These are phyloP conservation scores for Mormyrus lacerda DNA, from an alignment of 2,113 vertebrate genomes.

Conservation along the genomic window DNA sequence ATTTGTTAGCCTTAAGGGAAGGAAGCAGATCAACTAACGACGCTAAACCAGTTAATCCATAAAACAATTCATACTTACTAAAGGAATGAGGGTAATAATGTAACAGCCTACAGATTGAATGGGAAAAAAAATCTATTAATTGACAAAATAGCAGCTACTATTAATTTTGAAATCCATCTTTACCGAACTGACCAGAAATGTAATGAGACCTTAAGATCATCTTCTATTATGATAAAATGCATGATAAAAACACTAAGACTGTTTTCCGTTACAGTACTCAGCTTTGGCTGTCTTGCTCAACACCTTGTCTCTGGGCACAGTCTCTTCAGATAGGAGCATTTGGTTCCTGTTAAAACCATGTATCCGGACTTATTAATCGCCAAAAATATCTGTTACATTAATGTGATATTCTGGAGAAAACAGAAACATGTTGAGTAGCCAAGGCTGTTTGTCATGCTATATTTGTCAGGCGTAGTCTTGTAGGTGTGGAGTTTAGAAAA, in stretches of 20 bases:
- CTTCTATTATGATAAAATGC: background rate
- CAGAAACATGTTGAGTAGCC: background rate
- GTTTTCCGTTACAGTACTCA: background rate
- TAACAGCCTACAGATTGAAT: background rate
- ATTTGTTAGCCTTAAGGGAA: background rate
- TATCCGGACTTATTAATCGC: background rate
- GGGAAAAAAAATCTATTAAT: background rate
- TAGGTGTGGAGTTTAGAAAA: background rate
- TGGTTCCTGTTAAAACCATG: conserved; percentile 5
- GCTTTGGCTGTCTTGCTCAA: background rate
- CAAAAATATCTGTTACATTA: background rate
- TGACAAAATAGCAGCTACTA: background rate
- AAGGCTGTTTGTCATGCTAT: background rate
- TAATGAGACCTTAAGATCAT: background rate
- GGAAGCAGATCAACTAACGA: background rate
- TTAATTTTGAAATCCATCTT: background rate
- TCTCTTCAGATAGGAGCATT: background rate
- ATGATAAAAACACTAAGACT: background rate
- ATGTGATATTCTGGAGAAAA: background rate
- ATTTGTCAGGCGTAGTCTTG: background rate
- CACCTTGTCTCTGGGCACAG: background rate
- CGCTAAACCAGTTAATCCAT: background rate
- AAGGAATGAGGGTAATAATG: background rate
- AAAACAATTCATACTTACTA: background rate
- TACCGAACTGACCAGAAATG: background rate